Evolutionary conservation across 2,113 vertebrate genomes (phyloP).

Genomic region (Arvicanthis niloticus): DNA sequence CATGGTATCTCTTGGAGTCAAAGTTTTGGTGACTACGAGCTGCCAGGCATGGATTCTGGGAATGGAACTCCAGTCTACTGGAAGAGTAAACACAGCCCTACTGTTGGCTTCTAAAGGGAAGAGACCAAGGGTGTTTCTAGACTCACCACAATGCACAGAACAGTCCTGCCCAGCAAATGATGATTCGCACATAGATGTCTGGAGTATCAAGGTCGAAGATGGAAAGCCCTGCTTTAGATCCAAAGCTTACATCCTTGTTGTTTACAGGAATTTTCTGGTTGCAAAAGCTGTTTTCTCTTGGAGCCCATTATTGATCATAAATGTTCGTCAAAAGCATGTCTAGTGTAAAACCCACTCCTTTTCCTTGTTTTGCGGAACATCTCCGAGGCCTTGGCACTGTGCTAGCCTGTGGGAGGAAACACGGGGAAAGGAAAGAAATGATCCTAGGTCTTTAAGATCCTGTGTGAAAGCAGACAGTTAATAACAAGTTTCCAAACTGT

Average conservation of each 20-base stretch:
- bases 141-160: background rate
- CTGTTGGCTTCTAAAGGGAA: no score
- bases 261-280: background rate
- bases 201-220: rapidly evolving
- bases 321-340: background rate
- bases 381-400: background rate
- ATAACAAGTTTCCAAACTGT: background rate
- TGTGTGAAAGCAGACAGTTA: background rate
- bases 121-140: background rate
- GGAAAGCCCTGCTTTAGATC: background rate
- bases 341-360: background rate
- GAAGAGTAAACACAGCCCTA: background rate
- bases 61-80: background rate
- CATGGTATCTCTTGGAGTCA: background rate
- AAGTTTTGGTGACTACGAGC: background rate
- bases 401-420: background rate
- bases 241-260: background rate
- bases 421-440: rapidly evolving
- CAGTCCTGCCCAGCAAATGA: background rate
- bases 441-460: background rate
- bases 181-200: no score
- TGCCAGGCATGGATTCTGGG: background rate
- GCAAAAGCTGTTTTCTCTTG: background rate
- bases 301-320: background rate
- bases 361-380: background rate